phyloP scores from a whole-genome alignment of 2,888 invertebrate genomes.

The Acrocera orbiculus region DNA sequence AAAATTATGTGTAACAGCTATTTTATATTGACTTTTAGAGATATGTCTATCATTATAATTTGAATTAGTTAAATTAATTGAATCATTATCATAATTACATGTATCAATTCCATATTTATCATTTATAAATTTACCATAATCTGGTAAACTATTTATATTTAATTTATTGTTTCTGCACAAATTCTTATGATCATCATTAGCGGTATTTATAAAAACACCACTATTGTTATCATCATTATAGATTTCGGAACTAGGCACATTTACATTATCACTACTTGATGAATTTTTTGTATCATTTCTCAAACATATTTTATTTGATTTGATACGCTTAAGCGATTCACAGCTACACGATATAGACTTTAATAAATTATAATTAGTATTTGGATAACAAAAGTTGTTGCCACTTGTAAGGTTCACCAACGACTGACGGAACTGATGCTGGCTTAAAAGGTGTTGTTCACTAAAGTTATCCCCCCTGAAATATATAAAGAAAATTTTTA shows the following conservation, averaged over 20 bases:
- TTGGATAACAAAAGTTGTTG: conserved; percentile 18
- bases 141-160: too few species aligned
- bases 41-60: conserved; percentile 12
- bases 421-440: conserved; percentile 29
- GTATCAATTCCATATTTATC: too few species aligned
- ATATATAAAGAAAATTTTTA: conserved; percentile 16
- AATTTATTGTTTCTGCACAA: too few species aligned
- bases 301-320: conserved; percentile 15
- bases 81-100: conserved; percentile 14
- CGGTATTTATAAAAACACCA: conserved; percentile 5
- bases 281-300: conserved; percentile 12
- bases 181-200: too few species aligned
- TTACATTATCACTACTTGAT: conserved; percentile 13
- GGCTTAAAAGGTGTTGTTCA: conserved; percentile 19
- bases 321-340: conserved; percentile 20
- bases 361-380: conserved; percentile 15
- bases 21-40: conserved; percentile 13
- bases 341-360: conserved; percentile 24
- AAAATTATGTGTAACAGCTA: conserved; percentile 17
- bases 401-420: conserved; percentile 29
- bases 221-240: too few species aligned
- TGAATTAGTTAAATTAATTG: conserved; percentile 14
- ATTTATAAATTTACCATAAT: too few species aligned
- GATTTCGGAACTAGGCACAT: conserved; percentile 8
- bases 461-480: conserved; percentile 19